These are phyloP conservation scores for Wiebesia pumilae DNA, from an alignment of 1,140 invertebrate species.

Conservation along the genomic window DNA sequence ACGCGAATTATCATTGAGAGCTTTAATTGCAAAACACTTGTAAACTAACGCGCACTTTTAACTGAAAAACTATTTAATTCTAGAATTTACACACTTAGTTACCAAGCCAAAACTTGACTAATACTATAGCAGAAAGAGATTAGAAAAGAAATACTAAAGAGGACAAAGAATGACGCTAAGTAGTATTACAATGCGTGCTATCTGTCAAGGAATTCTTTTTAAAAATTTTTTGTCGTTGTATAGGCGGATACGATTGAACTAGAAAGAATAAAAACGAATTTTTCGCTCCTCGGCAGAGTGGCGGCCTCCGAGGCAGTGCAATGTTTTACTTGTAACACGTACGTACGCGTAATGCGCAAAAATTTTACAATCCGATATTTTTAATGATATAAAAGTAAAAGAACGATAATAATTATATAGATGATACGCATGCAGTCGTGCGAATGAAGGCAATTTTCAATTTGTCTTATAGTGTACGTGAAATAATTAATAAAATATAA, in stretches of 20 bases:
- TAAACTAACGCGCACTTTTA: conserved; percentile 51
- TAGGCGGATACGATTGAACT: conserved; percentile 13
- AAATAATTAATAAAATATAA: conserved; percentile 51
- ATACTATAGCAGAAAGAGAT: conserved; percentile 55
- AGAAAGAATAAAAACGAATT: conserved; percentile 40
- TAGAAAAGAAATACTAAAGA: conserved; percentile 25
- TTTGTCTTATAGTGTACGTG: conserved; percentile 56
- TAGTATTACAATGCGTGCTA: conserved; percentile 21
- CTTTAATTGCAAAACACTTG: conserved; percentile 48
- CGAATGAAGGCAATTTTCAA: conserved; percentile 57
- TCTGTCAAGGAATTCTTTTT: conserved; percentile 49
- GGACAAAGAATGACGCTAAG: conserved; percentile 4
- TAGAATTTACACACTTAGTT: conserved; percentile 65
- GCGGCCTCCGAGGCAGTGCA: background rate
- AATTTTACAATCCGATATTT: conserved; percentile 49
- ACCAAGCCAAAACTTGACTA: conserved; percentile 70
- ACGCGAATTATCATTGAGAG: conserved; percentile 34
- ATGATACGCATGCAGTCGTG: conserved; percentile 47
- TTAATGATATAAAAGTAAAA: conserved; percentile 31
- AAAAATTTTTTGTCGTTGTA: conserved; percentile 27
- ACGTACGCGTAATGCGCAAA: conserved; percentile 30
- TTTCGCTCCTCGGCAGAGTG: background rate
- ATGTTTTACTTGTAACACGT: conserved; percentile 32
- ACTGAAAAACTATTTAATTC: conserved; percentile 63
- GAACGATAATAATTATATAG: conserved; percentile 50